Percentiles rank a stretch among this genome's conserved stretches.
These are phyloP conservation scores for Poeciliopsis gracilis DNA, from an alignment of 2,797 vertebrate species.

Conservation along the genomic window DNA sequence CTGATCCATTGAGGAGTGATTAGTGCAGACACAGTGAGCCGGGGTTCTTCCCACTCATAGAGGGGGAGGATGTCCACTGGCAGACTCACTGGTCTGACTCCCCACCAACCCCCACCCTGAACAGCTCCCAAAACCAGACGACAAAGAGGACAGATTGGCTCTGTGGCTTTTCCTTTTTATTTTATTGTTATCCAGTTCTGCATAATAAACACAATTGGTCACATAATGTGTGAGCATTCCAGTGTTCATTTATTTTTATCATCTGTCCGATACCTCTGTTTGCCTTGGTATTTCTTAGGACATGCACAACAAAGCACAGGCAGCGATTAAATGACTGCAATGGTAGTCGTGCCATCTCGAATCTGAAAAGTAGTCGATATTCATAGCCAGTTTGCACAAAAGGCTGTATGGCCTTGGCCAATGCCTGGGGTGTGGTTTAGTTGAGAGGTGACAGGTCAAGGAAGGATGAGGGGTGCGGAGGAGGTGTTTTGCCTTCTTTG, in stretches of 20 bases:
- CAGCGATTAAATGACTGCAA: background rate
- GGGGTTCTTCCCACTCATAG: slow-evolving; percentile 53
- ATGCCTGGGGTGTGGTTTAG: slow-evolving; percentile 36
- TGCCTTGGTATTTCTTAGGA: background rate
- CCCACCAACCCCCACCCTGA: slow-evolving; percentile 13
- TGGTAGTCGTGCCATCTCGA: background rate
- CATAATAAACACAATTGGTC: slow-evolving; percentile 6
- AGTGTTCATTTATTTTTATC: background rate
- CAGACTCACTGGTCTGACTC: slow-evolving; percentile 33
- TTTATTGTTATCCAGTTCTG: background rate
- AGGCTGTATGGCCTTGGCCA: slow-evolving; percentile 9
- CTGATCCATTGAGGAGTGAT: slow-evolving; percentile 75
- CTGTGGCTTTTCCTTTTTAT: slow-evolving; percentile 28
- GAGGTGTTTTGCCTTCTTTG: slow-evolving; percentile 38
- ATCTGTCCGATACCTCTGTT: background rate
- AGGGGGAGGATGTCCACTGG: slow-evolving; percentile 48
- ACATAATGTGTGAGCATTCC: background rate
- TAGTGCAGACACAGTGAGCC: slow-evolving; percentile 66
- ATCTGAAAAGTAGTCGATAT: background rate
- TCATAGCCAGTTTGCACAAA: background rate
- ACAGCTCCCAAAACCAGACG: slow-evolving; percentile 41
- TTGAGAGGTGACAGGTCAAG: slow-evolving; percentile 39
- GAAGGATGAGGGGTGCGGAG: slow-evolving; percentile 31
- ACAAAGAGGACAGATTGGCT: slow-evolving; percentile 22
- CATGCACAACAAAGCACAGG: background rate